phyloP scores from a whole-genome alignment of 2,888 invertebrate species.

The Apamea sordens region DNA sequence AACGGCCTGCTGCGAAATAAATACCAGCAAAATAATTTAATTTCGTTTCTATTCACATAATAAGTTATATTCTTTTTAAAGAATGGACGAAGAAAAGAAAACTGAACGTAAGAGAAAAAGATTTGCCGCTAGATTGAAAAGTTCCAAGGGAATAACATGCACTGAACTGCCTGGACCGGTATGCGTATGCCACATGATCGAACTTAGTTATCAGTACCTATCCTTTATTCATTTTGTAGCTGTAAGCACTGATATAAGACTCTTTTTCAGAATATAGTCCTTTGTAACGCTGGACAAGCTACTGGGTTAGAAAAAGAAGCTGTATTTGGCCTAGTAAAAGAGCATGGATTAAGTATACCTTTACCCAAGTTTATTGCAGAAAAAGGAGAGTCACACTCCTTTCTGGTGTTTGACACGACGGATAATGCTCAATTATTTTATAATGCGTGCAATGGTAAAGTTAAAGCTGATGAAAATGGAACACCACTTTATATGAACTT shows the following conservation, averaged over 20 bases:
- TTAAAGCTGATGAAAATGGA: conserved; percentile 89
- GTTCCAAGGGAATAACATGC: conserved; percentile 79
- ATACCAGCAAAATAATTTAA: neutral
- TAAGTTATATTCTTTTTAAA: neutral
- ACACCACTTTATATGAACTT: conserved; percentile 92
- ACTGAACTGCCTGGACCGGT: conserved; percentile 76
- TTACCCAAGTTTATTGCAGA: conserved; percentile 92
- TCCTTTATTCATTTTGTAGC: neutral
- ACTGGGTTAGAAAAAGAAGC: conserved; percentile 93
- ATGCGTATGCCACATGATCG: conserved; percentile 74
- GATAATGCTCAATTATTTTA: conserved; percentile 90
- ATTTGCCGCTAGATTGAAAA: conserved; percentile 82
- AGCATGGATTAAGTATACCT: conserved; percentile 88
- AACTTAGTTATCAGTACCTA: neutral
- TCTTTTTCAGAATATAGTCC: conserved; percentile 91
- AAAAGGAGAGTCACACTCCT: conserved; percentile 95
- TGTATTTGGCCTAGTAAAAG: conserved; percentile 90
- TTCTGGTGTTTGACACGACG: conserved; percentile 91
- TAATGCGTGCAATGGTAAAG: conserved; percentile 90
- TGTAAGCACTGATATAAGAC: neutral
- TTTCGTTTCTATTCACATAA: neutral
- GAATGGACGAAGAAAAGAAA: conserved; percentile 81
- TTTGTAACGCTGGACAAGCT: conserved; percentile 97
- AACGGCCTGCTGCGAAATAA: neutral
- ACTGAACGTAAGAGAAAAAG: conserved; percentile 81